These are phyloP conservation scores for Pollenia angustigena DNA, from an alignment of 2,888 invertebrate genomes.

Conservation along the genomic window DNA sequence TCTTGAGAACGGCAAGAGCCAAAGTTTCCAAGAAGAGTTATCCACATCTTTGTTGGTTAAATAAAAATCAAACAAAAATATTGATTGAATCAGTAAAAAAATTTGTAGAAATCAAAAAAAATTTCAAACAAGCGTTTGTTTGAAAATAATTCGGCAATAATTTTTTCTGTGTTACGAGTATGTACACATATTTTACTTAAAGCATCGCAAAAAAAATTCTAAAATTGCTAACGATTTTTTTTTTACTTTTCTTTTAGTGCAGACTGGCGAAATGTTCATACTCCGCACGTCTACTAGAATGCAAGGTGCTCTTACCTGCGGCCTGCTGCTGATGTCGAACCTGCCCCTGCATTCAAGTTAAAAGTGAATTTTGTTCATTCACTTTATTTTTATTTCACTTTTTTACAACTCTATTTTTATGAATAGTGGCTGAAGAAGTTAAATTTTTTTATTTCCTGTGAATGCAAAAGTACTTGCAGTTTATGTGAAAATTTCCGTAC, in stretches of 20 bases:
- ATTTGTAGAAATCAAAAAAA: no score
- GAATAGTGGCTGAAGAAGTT: conserved; percentile 19
- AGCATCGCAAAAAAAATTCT: conserved; percentile 32
- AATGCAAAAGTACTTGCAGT: conserved; percentile 38
- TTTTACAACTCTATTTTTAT: conserved; percentile 16
- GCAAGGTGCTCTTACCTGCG: conserved; percentile 32
- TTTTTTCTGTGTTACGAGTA: no score
- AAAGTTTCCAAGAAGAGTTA: no score
- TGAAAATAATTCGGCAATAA: no score
- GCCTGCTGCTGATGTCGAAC: conserved; percentile 15
- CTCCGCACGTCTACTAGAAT: conserved; percentile 32
- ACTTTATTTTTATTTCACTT: neutral
- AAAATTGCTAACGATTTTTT: conserved; percentile 54
- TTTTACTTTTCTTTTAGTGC: conserved; percentile 14
- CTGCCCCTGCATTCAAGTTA: conserved; percentile 2
- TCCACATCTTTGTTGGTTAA: no score
- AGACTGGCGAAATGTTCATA: neutral
- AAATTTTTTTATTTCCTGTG: conserved; percentile 14
- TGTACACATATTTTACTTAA: neutral
- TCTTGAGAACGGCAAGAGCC: no score
- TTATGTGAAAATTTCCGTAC: conserved; percentile 43
- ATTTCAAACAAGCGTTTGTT: no score
- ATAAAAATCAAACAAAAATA: no score
- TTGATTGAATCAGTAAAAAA: no score
- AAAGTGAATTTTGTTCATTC: conserved; percentile 42